Evolutionary conservation across 35 echinoderm and acorn worm species (phyloP).

Genomic region (Eucidaris tribuloides): DNA sequence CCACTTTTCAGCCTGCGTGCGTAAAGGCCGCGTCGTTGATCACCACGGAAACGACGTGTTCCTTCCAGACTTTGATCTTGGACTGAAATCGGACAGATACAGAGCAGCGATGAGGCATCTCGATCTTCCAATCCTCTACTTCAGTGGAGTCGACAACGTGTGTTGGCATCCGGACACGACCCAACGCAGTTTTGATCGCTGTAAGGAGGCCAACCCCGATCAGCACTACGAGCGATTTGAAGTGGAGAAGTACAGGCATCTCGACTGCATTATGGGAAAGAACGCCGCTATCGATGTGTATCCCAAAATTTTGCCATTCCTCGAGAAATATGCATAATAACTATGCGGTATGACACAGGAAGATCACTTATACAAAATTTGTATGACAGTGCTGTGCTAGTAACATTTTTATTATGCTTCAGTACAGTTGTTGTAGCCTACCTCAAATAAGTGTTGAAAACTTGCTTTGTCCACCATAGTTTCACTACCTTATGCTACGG

Average conservation of each 20-base stretch:
- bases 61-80: conserved; percentile 37
- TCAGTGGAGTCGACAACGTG: conserved; percentile 61
- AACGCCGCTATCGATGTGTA: conserved; percentile 37
- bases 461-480: too few relatives aligned
- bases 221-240: conserved; percentile 60
- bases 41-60: conserved; percentile 45
- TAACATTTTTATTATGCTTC: too few relatives aligned
- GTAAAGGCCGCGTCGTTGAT: conserved; percentile 55
- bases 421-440: too few relatives aligned
- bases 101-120: conserved; percentile 14
- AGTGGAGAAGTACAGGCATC: conserved; percentile 51
- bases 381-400: too few relatives aligned
- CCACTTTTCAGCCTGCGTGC: conserved; percentile 42
- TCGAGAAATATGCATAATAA: conserved; percentile 44
- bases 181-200: background rate
- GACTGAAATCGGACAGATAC: conserved; percentile 42
- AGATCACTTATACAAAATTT: too few relatives aligned
- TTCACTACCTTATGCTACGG: too few relatives aligned
- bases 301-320: conserved; percentile 47
- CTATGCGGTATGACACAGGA: too few relatives aligned
- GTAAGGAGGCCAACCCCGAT: conserved; percentile 48
- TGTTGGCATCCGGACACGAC: conserved; percentile 61
- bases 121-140: conserved; percentile 66
- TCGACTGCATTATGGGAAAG: conserved; percentile 68
- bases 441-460: too few relatives aligned